phyloP scores from a whole-genome alignment of 1,140 invertebrate species.

The Caenorhabditis remanei region DNA sequence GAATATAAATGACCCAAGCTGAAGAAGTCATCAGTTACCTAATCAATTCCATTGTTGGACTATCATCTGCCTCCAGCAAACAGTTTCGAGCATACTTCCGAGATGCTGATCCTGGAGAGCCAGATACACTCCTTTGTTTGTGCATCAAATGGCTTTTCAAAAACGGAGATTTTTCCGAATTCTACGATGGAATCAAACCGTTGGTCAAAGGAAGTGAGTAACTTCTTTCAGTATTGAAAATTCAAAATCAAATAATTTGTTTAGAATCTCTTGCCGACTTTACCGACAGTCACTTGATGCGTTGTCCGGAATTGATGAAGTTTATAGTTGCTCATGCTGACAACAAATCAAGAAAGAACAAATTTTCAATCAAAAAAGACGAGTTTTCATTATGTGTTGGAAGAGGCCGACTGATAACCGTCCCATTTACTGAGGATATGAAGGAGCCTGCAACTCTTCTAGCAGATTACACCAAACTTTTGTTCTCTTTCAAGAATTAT shows the following conservation, averaged over 20 bases:
- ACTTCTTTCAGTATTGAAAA: neutral
- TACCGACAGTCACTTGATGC: neutral
- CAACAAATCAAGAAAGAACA: constrained; percentile 16
- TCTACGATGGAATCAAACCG: neutral
- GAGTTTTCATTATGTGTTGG: constrained; percentile 19
- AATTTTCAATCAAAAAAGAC: neutral
- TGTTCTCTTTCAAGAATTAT: neutral
- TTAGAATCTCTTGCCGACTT: neutral
- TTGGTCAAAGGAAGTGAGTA: constrained; percentile 37
- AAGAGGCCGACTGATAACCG: neutral
- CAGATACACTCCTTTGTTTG: neutral
- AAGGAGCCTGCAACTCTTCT: constrained; percentile 12
- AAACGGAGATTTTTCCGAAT: constrained; percentile 14
- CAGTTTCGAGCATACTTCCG: neutral
- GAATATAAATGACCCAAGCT: neutral
- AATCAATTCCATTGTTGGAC: neutral
- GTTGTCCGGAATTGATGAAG: neutral
- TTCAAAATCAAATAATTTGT: neutral
- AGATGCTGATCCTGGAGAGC: neutral
- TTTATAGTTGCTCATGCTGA: neutral
- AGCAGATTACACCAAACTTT: neutral
- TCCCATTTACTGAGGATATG: constrained; percentile 18
- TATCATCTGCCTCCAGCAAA: neutral
- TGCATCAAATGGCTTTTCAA: constrained; percentile 11
- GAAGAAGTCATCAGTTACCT: constrained; percentile 16